Evolutionary conservation across 1,140 invertebrate species (phyloP), one percentile per base, ranked within the genome.

Genomic region (Eriocheir sinensis): DNA sequence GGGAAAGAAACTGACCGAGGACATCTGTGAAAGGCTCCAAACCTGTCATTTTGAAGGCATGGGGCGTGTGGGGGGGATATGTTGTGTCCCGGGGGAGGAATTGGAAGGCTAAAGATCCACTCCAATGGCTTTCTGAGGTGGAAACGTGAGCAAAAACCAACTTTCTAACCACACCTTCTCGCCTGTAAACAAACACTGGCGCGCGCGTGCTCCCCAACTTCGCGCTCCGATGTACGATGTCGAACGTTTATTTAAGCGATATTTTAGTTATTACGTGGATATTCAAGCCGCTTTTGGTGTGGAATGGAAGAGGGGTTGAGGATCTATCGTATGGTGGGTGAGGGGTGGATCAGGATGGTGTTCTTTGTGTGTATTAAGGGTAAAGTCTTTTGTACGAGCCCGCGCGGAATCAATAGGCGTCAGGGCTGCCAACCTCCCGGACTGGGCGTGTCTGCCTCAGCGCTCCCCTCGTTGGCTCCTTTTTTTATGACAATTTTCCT

Each of bases 131-230:
- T 53, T 21, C n/a, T n/a, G 60, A n/a, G 60, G 21, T 21, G 60
- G 21, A n/a, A n/a, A 4, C 4, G 60, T 72, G 60, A 72, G 12
- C 60, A 27, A 72, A 72, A 72, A n/a, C 27, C 60, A 72, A n/a
- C 60, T 27, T n/a, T 72, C 60, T n/a, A 72, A n/a, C 60, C 60
- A 72, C 60, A 72, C 60, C 60, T 72, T 72, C 60, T n/a, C 60
- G 60, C 60, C 60, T 72, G 60, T 72, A 72, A 72, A 72, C 60
- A 72, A 72, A 72, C 60, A n/a, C 21, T 72, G 60, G 21, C 21
- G 60, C 60, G 60, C 60, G 60, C 60, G 60, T 72, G 3, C 60
- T 72, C 21, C 4, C 44, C n/a, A n/a, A n/a, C n/a, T n/a, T n/a
- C n/a, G n/a, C n/a, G n/a, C n/a, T n/a, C n/a, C n/a, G n/a, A n/a